Conservation (phyloP, 2,113 vertebrate species). For the Ptilonorhynchus violaceus region DNA sequence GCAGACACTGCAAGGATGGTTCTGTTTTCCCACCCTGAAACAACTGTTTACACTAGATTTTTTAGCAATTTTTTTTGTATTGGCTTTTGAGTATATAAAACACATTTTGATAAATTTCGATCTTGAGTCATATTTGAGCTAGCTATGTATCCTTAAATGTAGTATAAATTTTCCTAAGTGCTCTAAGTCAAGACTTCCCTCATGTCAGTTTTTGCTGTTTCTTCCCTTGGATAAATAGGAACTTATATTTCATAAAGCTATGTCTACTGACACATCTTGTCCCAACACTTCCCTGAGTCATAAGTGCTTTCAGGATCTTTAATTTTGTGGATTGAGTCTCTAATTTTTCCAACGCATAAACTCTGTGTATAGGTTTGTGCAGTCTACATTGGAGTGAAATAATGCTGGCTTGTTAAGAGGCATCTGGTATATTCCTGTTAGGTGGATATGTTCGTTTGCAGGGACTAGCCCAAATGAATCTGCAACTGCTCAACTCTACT, state of each 20-base stretch:
- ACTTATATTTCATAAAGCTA: not conserved
- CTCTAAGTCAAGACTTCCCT: not conserved
- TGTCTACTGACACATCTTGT: not conserved
- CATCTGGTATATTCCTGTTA: rapidly evolving
- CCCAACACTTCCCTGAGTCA: not conserved
- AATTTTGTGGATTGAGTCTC: not conserved
- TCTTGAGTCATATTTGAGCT: not conserved
- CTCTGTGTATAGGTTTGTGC: rapidly evolving
- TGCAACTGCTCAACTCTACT: not conserved
- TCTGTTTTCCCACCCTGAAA: not conserved
- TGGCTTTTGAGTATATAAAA: not conserved
- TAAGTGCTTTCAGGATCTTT: not conserved
- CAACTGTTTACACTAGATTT: not conserved
- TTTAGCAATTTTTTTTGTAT: not conserved
- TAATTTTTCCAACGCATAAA: not conserved
- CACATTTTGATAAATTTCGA: not conserved
- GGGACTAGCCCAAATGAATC: not conserved
- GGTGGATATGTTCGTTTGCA: rapidly evolving
- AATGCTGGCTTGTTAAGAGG: not conserved
- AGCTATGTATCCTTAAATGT: not conserved
- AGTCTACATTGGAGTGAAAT: rapidly evolving
- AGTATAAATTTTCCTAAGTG: not conserved
- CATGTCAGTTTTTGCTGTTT: not conserved
- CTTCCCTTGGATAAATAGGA: not conserved
- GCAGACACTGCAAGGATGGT: not conserved